Evolutionary conservation across 2,113 vertebrate species (phyloP), one percentile per base, ranked within the genome.

Genomic region (Proteles cristata): DNA sequence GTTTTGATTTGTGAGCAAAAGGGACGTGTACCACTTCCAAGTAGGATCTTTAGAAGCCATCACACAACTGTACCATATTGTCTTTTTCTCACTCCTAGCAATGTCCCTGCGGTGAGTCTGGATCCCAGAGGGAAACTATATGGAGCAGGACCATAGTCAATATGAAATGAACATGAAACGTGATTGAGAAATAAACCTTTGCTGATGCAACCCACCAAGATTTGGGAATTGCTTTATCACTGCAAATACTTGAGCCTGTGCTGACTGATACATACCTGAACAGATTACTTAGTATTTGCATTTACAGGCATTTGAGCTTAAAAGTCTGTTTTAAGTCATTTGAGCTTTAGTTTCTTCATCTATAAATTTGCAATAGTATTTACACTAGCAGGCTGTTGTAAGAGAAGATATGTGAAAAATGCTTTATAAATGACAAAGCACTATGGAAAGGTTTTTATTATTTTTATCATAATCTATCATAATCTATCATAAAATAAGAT

Each of bases 401-500:
- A 96, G 63, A 80, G 39, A 86, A 85, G 77, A 74, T 73, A 25
- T 15, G 53, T 92, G 58, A 73, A 96, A 89, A 96, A 74, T 33
- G 10, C 28, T 86, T 88, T 69, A 35, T 92, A 58, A 73, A 68
- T 77, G 82, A 33, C 33, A 76, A 63, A 96, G 25, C 31, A 82
- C n/a, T 48, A n/a, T 79, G 92, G 80, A 50, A 80, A 89, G 8
- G 19, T 53, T 90, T 73, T 96, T 88, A 93, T 48, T 83, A 77
- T 55, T 88, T 76, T 83, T 48, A 76, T 55, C 81, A 83, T n/a
- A n/a, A n/a, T n/a, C n/a, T n/a, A n/a, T n/a, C n/a, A n/a, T n/a
- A n/a, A n/a, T n/a, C n/a, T n/a, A n/a, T 89, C 55, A 69, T 76
- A 88, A 87, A 90, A 68, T 26, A 93, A 96, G 89, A 69, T 50